phyloP scores from a whole-genome alignment of 30 jellyfish, hydroid and myxozoan species.

The Catostylus mosaicus region DNA sequence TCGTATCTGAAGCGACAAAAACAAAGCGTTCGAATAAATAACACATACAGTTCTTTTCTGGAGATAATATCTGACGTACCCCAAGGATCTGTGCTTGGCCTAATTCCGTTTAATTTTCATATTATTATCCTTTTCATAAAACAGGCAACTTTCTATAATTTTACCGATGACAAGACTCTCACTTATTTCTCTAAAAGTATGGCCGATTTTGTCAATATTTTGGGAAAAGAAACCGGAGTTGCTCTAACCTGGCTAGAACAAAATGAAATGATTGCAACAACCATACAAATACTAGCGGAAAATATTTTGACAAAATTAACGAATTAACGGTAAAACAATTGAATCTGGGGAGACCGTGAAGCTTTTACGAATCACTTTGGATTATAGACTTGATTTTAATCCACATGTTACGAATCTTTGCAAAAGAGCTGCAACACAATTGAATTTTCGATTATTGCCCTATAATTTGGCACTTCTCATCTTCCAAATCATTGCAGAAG shows the following conservation, averaged over 20 bases:
- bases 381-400: not conserved
- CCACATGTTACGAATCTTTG: not conserved
- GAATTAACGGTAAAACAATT: too few relatives aligned
- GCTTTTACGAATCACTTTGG: not conserved
- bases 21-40: constrained; percentile 29
- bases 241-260: too few relatives aligned
- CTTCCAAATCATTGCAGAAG: constrained; percentile 34
- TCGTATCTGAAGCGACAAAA: constrained; percentile 20
- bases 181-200: not conserved
- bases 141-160: constrained; percentile 33
- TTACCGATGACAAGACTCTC: constrained; percentile 56
- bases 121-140: too few relatives aligned
- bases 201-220: constrained; percentile 1
- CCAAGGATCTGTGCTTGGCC: too few relatives aligned
- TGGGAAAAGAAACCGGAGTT: not conserved
- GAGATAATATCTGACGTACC: constrained; percentile 52
- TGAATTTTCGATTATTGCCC: constrained; percentile 21
- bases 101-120: too few relatives aligned
- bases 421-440: too few relatives aligned
- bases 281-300: too few relatives aligned
- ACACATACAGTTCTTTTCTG: constrained; percentile 39
- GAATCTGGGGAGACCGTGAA: not conserved
- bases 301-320: too few relatives aligned
- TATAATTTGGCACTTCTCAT: constrained; percentile 19
- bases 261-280: too few relatives aligned